phyloP scores from a whole-genome alignment of 2,888 invertebrate genomes.

The Cephonodes hylas region DNA sequence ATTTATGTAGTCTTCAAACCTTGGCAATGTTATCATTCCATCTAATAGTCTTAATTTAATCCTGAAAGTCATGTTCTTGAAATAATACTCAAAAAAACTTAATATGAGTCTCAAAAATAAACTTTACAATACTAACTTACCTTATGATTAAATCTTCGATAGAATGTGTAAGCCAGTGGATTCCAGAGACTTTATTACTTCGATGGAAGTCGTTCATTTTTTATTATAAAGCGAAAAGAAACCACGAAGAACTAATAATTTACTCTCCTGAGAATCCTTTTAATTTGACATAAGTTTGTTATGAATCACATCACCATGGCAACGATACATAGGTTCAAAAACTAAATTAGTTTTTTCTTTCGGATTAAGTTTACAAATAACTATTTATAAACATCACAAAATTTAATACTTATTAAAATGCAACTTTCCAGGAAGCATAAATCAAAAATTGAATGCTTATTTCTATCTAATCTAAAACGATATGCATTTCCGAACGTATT shows the following conservation, averaged over 20 bases:
- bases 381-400: neutral
- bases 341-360: neutral
- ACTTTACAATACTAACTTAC: constrained; percentile 49
- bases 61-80: too few relatives aligned
- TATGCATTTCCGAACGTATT: neutral
- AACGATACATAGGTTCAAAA: constrained; percentile 1
- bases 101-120: neutral
- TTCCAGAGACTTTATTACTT: constrained; percentile 64
- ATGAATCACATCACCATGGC: constrained; percentile 19
- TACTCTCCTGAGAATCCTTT: too few relatives aligned
- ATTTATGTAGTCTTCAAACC: constrained; percentile 58
- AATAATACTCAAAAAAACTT: too few relatives aligned
- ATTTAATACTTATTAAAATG: too few relatives aligned
- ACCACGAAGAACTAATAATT: too few relatives aligned
- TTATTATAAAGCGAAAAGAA: too few relatives aligned
- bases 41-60: constrained; percentile 60
- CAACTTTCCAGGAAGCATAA: too few relatives aligned
- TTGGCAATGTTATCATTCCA: constrained; percentile 56
- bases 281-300: constrained; percentile 10
- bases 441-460: neutral
- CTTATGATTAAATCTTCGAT: constrained; percentile 74
- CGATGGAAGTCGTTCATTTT: constrained; percentile 61
- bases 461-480: neutral
- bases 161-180: constrained; percentile 75
- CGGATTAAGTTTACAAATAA: neutral